These are phyloP conservation scores for Sciurus niger DNA, from an alignment of 2,113 vertebrate genomes.

Conservation along the genomic window DNA sequence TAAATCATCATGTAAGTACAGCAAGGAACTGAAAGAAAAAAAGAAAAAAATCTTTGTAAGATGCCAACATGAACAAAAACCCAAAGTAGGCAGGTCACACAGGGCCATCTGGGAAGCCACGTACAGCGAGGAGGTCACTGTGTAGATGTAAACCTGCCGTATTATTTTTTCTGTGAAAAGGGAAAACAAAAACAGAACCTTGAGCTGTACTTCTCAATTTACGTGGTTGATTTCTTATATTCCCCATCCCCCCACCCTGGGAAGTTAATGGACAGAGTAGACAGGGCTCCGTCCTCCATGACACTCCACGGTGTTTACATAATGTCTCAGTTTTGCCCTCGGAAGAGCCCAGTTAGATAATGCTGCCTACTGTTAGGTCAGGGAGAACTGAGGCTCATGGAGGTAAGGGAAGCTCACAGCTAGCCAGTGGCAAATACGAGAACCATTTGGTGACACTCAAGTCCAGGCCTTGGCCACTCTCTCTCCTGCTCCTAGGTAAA, in stretches of 20 bases:
- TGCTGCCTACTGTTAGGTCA: too few relatives aligned
- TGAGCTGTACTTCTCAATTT: neutral
- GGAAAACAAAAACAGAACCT: neutral
- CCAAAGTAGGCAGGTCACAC: neutral
- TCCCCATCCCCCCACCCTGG: neutral
- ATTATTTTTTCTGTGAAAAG: neutral
- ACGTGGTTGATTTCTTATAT: neutral
- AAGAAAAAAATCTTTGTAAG: neutral
- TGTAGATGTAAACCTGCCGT: fast-evolving
- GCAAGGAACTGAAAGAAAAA: neutral
- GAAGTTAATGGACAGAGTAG: neutral
- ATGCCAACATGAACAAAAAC: neutral
- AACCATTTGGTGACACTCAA: neutral
- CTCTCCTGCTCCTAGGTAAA: neutral
- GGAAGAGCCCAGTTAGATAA: neutral
- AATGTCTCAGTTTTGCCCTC: neutral
- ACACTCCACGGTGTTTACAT: neutral
- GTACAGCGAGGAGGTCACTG: neutral
- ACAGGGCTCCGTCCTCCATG: neutral
- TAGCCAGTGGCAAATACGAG: fast-evolving
- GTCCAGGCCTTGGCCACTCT: neutral
- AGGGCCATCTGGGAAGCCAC: neutral
- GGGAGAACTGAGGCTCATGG: neutral
- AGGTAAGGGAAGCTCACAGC: too few relatives aligned
- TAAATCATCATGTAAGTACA: neutral